phyloP scores from a whole-genome alignment of 2,113 vertebrate species.

The Grus americana region DNA sequence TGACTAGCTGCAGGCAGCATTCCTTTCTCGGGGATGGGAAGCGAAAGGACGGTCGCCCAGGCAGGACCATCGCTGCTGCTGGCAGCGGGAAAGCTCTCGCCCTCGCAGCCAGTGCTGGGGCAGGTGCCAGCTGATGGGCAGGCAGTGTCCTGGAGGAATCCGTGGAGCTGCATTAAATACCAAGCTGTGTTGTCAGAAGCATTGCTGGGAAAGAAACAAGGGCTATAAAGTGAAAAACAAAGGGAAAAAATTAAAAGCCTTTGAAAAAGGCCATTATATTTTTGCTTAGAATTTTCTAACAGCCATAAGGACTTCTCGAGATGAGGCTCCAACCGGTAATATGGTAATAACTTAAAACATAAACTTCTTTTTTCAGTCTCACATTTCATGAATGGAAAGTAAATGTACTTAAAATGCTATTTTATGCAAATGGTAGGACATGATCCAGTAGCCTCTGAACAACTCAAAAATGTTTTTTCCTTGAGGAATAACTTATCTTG shows the following conservation, averaged over 20 bases:
- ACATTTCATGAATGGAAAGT: background rate
- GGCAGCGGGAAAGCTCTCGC: background rate
- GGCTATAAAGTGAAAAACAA: background rate
- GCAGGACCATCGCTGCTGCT: background rate
- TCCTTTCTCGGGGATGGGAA: background rate
- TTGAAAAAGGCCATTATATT: background rate
- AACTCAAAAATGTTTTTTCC: background rate
- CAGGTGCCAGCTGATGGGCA: background rate
- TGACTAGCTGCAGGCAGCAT: background rate
- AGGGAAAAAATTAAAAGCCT: background rate
- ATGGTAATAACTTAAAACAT: background rate
- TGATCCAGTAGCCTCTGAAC: background rate
- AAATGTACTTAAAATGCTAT: background rate
- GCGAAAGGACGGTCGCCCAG: background rate
- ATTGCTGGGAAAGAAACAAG: background rate
- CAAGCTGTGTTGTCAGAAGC: background rate
- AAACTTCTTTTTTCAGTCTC: background rate
- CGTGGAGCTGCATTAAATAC: background rate
- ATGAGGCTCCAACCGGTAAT: background rate
- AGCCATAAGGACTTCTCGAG: background rate
- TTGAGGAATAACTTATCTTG: background rate
- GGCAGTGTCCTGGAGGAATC: background rate
- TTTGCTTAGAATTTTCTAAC: background rate
- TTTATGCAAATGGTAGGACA: background rate
- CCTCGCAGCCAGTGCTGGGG: background rate